Conservation (phyloP, 2,113 vertebrate genomes). For the Eulemur macaco region DNA sequence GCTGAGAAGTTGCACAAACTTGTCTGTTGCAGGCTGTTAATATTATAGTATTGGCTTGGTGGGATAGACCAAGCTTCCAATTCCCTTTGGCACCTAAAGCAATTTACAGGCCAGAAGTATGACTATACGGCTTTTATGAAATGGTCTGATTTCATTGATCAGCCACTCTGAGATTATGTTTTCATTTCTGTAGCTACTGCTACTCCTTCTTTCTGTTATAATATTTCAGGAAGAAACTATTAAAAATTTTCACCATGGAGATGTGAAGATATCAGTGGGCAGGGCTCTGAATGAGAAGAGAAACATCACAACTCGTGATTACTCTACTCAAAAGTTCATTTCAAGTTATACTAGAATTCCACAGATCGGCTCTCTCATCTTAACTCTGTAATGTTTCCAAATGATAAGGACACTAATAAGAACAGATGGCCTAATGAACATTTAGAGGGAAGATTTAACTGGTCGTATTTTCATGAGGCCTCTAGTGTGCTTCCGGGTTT, state of each 20-base stretch:
- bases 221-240: conserved; percentile 65
- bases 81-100: conserved; percentile 74
- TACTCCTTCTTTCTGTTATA: conserved; percentile 58
- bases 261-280: conserved; percentile 53
- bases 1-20: conserved; percentile 61
- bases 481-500: conserved; percentile 62
- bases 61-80: conserved; percentile 58
- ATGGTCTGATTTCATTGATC: conserved; percentile 67
- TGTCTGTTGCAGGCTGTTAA: conserved; percentile 68
- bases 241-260: conserved; percentile 53
- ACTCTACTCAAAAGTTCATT: conserved; percentile 59
- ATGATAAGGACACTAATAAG: conserved; percentile 63
- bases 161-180: conserved; percentile 37
- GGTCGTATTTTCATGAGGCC: conserved; percentile 62
- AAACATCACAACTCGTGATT: background rate
- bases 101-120: conserved; percentile 73
- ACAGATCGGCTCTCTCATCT: conserved; percentile 59
- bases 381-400: conserved; percentile 62
- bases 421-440: conserved; percentile 73
- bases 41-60: conserved; percentile 72
- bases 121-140: conserved; percentile 60
- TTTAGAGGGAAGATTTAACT: conserved; percentile 56
- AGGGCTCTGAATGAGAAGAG: conserved; percentile 32
- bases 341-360: conserved; percentile 51
- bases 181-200: conserved; percentile 70